A percentile compares a stretch with the other conserved stretches of the same genome.
phyloP scores from a whole-genome alignment of 2,888 invertebrate genomes.

The Stegana nigrithorax region DNA sequence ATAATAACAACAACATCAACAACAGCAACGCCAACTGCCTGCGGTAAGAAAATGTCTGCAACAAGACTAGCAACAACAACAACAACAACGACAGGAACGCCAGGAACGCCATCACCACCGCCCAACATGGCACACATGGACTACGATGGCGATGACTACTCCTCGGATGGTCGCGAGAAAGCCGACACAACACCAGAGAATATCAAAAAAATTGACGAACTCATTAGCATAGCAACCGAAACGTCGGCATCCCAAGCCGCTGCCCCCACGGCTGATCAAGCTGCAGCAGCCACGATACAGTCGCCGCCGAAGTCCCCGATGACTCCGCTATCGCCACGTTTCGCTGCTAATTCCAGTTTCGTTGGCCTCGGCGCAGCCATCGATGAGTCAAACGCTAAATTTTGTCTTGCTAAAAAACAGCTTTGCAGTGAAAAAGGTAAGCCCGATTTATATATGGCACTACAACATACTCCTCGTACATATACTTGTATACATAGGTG shows the following conservation, averaged over 20 bases:
- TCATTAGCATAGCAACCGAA: constrained; percentile 49
- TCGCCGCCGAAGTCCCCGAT: neutral
- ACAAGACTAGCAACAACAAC: neutral
- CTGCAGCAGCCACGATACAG: neutral
- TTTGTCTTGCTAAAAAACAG: constrained; percentile 56
- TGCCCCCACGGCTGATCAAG: constrained; percentile 26
- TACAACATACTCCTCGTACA: neutral
- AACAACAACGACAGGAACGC: neutral
- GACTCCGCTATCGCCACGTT: constrained; percentile 21
- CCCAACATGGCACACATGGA: constrained; percentile 10
- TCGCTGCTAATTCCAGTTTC: constrained; percentile 34
- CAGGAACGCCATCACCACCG: constrained; percentile 11
- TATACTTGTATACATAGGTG: neutral
- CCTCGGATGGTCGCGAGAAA: constrained; percentile 66
- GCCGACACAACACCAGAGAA: constrained; percentile 68
- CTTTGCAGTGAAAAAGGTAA: constrained; percentile 58
- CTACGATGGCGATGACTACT: constrained; percentile 40
- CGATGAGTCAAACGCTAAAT: constrained; percentile 60
- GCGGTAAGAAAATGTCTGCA: constrained; percentile 5
- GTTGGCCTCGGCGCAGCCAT: constrained; percentile 55
- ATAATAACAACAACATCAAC: neutral
- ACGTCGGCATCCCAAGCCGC: constrained; percentile 28
- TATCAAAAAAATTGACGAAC: constrained; percentile 68
- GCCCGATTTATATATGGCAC: constrained; percentile 8
- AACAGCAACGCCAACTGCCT: constrained; percentile 3